Conservation (phyloP, 2,113 vertebrate species). For the Grantiella picta region DNA sequence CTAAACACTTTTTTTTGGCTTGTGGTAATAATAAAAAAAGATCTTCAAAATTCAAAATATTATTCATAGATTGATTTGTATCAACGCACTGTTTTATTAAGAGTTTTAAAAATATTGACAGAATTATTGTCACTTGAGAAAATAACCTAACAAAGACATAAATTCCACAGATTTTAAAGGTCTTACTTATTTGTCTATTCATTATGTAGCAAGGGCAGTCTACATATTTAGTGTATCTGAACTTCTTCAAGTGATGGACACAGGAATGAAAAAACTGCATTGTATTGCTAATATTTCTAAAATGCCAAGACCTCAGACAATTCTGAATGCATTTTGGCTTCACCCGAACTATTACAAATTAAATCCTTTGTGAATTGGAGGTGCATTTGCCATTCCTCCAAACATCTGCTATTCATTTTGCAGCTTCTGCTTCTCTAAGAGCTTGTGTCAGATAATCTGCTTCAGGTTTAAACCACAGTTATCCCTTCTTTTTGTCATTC, state of each 20-base stretch:
- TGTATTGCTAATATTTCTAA: not conserved
- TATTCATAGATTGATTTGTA: not conserved
- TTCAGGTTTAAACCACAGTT: not conserved
- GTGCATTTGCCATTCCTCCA: not conserved
- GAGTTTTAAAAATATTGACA: not conserved
- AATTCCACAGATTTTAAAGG: not conserved
- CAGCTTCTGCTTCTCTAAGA: not conserved
- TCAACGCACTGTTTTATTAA: not conserved
- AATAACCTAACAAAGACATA: not conserved
- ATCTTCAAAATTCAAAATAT: not conserved
- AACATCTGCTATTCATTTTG: not conserved
- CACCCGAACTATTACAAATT: not conserved
- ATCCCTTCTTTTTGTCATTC: not conserved
- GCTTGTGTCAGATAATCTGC: not conserved
- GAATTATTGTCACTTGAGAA: not conserved
- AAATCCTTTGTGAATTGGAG: not conserved
- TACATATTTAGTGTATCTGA: not conserved
- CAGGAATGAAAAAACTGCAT: not conserved
- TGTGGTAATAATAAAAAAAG: not conserved
- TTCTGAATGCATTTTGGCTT: not conserved
- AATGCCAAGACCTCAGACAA: not conserved
- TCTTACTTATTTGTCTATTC: not conserved
- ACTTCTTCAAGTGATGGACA: not conserved
- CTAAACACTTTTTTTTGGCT: not conserved
- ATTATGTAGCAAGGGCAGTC: not conserved